Percentiles rank a stretch among this genome's conserved stretches.
These are phyloP conservation scores for Pyxicephalus adspersus DNA, from an alignment of 2,113 vertebrate species.

Conservation along the genomic window DNA sequence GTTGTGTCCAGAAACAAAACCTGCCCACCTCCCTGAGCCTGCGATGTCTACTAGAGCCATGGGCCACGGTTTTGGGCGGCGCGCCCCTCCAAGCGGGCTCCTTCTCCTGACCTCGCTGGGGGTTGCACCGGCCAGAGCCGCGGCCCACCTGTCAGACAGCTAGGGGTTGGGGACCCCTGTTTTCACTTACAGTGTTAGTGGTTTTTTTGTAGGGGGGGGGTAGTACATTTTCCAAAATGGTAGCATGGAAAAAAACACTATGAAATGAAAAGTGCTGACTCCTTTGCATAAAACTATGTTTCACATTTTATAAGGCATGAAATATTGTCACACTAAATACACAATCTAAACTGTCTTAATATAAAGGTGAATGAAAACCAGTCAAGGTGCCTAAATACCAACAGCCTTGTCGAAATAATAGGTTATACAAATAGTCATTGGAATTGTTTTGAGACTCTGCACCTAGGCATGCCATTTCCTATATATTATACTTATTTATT, in stretches of 20 bases:
- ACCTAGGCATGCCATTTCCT: not conserved
- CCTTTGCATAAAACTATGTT: slow-evolving; percentile 42
- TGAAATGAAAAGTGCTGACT: slow-evolving; percentile 35
- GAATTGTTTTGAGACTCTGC: not conserved
- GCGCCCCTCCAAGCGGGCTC: no score
- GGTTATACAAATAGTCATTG: not conserved
- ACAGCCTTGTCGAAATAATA: not conserved
- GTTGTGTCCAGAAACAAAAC: no score
- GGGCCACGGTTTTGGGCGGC: no score
- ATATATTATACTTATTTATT: not conserved
- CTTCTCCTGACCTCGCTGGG: no score
- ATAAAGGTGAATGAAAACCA: slow-evolving; percentile 21
- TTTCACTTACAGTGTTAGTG: no score
- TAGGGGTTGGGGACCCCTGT: no score
- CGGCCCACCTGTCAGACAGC: no score
- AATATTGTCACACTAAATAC: slow-evolving; percentile 40
- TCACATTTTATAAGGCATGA: slow-evolving; percentile 43
- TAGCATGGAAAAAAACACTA: slow-evolving; percentile 39
- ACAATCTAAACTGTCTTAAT: slow-evolving; percentile 15
- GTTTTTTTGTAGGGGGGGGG: no score
- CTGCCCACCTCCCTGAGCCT: no score
- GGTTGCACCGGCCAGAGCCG: no score
- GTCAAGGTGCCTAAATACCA: not conserved
- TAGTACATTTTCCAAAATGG: no score
- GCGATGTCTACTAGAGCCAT: no score